Base-by-base conservation (phyloP, 2,113 vertebrate genomes). In the Hippocampus zosterae region DNA sequence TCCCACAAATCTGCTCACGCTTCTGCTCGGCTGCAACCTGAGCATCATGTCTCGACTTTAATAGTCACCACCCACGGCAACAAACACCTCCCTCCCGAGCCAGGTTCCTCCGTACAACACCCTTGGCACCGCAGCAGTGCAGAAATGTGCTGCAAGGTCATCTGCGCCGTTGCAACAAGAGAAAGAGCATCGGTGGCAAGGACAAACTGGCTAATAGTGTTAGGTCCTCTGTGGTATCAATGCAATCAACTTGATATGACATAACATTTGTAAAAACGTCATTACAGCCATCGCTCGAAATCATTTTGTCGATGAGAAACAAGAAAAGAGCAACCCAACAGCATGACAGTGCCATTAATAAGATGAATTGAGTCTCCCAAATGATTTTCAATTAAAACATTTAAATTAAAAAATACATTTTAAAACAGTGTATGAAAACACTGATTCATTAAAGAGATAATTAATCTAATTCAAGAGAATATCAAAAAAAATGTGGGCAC, bases 111-210 rank as follows among this genome's bases (percentile, higher is more conserved):
- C 81, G 69, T 72, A 75, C 84, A 79, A 72, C 77, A 85, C 82
- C 84, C 74, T n/a, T n/a, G 40, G 40, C 80, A 79, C 84, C 85
- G 86, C 86, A 84, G 84, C 76, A 42, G 41, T 73, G 82, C 69
- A 16, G 60, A 70, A 77, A 83, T 70, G 74, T 85, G 85, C 86
- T 84, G 80, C 85, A 88, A 87, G 85, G 82, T 89, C 87, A 81
- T 62, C 73, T 69, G 80, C 5, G 7, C 75, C 75, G 81, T 69
- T 18, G 81, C 72, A 79, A 80, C 76, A 37, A 71, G 64, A 74
- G 75, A 77, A 84, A 72, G 63, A 74, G 41, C 61, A 71, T 77
- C 75, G 56, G 67, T 75, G 65, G 65, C 72, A 81, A 78, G 80
- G 76, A 82, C 76, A 70, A 77, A 78, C 70, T 76, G 48, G 66